Evolutionary conservation across 2,113 vertebrate species (phyloP), one percentile per base, ranked within the genome.

Genomic region (Serilophus lunatus): DNA sequence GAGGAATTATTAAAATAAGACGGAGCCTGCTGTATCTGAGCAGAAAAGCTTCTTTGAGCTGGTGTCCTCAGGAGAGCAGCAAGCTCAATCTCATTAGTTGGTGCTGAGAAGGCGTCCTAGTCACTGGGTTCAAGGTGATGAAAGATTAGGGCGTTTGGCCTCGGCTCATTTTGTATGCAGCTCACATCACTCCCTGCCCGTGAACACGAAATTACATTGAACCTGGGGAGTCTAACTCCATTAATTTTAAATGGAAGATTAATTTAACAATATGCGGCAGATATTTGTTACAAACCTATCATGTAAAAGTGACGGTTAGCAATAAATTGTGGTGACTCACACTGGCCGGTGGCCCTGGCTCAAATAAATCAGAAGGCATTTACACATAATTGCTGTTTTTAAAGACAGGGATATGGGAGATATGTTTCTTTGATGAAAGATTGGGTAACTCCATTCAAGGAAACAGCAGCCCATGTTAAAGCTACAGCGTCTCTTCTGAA

Each of bases 171-270:
- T 96, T 18, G 98, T 98, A 99, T 99, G 99, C 99, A 98, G 98
- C 97, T 82, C 82, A 98, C 98, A 98, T 98, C 97, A 82, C 98
- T 98, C 97, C 97, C 98, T 98, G 98, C 98, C 99, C 97, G 97
- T 98, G 99, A 99, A 99, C 98, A 99, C 97, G 98, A 99, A 99
- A 99, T 99, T 99, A 99, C 99, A 99, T 98, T 99, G 99, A 99
- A 99, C 99, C 99, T 98, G 98, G 99, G 99, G 99, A 99, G 99
- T 99, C 99, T 98, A 99, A 99, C 99, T 99, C 99, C 99, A 99
- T 99, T 99, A 99, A 99, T 99, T 99, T 99, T 99, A 99, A 99
- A 99, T 99, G 99, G 99, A 99, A 99, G 99, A 99, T 99, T 99
- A 99, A 99, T 99, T 99, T 99, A 99, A 99, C 99, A 99, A 99